A percentile compares a stretch with the other conserved stretches of the same genome.
Evolutionary conservation across 2,888 invertebrate genomes (phyloP).

Genomic region (Stegana nigrithorax): DNA sequence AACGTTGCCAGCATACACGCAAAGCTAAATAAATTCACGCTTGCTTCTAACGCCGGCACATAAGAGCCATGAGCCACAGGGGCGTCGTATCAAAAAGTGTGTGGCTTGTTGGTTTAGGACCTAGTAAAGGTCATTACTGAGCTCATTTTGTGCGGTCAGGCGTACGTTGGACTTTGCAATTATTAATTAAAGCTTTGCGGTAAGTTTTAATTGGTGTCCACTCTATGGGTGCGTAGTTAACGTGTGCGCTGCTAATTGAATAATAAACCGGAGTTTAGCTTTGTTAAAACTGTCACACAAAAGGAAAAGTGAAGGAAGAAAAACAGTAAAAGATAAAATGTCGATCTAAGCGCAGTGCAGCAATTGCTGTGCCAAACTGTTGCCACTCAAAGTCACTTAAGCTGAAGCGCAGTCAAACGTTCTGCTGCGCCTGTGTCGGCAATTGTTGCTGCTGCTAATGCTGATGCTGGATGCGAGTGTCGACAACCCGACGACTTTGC

Average conservation of each 20-base stretch:
- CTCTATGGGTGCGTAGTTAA: background rate
- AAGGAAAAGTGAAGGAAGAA: too few species aligned
- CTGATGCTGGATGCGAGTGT: background rate
- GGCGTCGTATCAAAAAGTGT: background rate
- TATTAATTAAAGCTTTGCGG: background rate
- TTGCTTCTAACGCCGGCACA: too few species aligned
- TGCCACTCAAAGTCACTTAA: background rate
- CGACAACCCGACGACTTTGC: background rate
- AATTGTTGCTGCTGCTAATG: background rate
- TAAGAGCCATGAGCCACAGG: too few species aligned
- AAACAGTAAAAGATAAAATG: background rate
- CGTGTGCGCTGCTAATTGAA: constrained; percentile 3
- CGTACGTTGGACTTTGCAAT: too few species aligned
- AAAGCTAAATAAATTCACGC: too few species aligned
- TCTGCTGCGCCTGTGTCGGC: background rate
- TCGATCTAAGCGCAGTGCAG: background rate
- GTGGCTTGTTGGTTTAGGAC: background rate
- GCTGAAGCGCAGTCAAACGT: background rate
- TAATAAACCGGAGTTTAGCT: constrained; percentile 8
- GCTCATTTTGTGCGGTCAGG: too few species aligned
- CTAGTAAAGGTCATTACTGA: too few species aligned
- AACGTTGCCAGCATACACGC: too few species aligned
- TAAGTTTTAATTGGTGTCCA: constrained; percentile 14
- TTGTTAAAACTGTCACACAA: too few species aligned
- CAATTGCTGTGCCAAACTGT: background rate